Evolutionary conservation across 1,140 invertebrate species (phyloP).

Genomic region (Venturia canescens): DNA sequence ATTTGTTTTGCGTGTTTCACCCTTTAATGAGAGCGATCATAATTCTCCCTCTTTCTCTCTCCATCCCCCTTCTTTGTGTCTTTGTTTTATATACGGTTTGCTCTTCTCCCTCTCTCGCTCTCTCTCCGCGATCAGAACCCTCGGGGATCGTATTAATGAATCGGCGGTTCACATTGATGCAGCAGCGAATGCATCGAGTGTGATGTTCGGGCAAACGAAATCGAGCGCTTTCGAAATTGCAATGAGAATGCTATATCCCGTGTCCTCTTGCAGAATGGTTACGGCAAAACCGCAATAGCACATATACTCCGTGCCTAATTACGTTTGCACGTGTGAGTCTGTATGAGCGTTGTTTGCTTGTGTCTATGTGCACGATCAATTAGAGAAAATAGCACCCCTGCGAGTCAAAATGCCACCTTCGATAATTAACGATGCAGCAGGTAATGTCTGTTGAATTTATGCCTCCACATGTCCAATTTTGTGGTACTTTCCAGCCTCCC

Average conservation of each 20-base stretch:
- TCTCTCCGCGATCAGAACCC: constrained; percentile 25
- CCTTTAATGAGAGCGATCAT: constrained; percentile 62
- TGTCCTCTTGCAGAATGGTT: not conserved
- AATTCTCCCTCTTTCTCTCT: constrained; percentile 16
- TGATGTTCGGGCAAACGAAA: constrained; percentile 2
- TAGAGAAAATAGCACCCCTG: not conserved
- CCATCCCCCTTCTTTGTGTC: too few relatives aligned
- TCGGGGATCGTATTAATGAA: constrained; percentile 63
- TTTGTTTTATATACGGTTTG: too few relatives aligned
- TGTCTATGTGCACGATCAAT: constrained; percentile 33
- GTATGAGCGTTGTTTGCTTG: not conserved
- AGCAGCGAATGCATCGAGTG: constrained; percentile 46
- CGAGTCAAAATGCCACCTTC: not conserved
- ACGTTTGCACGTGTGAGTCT: constrained; percentile 30
- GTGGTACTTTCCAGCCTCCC: not conserved
- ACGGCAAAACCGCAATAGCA: not conserved
- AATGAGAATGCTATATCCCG: constrained; percentile 54
- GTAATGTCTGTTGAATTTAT: constrained; percentile 43
- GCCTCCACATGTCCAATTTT: constrained; percentile 26
- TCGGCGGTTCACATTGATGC: constrained; percentile 64
- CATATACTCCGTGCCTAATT: constrained; percentile 9
- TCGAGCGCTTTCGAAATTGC: constrained; percentile 15
- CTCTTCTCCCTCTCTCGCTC: not conserved
- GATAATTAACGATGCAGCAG: constrained; percentile 37
- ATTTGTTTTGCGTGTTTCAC: constrained; percentile 57